phyloP scores from a whole-genome alignment of 2,888 invertebrate genomes.

The Onthophagus sagittarius region DNA sequence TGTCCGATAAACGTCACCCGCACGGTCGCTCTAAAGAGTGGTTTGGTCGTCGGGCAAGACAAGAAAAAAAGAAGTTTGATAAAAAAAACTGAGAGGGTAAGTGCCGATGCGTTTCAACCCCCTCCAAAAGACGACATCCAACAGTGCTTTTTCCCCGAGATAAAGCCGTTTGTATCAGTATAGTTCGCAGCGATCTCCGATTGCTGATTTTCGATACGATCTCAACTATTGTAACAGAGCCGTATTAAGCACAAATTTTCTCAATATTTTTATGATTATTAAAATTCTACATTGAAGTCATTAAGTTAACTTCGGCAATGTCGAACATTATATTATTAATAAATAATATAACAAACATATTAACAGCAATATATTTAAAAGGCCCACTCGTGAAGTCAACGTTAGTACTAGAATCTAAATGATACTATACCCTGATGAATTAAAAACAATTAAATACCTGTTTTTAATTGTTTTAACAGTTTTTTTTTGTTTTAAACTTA shows the following conservation, averaged over 20 bases:
- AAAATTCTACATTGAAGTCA: too few species aligned
- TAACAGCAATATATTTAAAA: too few species aligned
- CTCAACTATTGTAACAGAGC: neutral
- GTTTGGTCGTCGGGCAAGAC: constrained; percentile 10
- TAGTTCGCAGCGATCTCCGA: constrained; percentile 45
- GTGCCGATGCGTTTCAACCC: neutral
- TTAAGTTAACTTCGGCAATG: too few species aligned
- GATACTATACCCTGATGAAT: too few species aligned
- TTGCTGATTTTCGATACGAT: constrained; percentile 33
- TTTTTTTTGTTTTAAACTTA: too few species aligned
- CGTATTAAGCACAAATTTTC: neutral
- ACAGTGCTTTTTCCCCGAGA: neutral
- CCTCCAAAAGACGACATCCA: neutral
- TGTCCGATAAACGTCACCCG: constrained; percentile 33
- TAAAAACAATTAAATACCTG: too few species aligned
- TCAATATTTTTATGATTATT: neutral
- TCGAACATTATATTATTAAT: too few species aligned
- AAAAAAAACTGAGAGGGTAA: constrained; percentile 3
- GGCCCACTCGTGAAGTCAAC: too few species aligned
- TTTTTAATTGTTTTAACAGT: too few species aligned
- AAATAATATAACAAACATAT: too few species aligned
- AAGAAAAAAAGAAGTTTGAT: constrained; percentile 5
- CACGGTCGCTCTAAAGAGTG: constrained; percentile 23
- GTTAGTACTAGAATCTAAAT: too few species aligned
- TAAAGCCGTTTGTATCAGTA: constrained; percentile 42